Evolutionary conservation across 2,888 invertebrate species (phyloP).

Genomic region (Aphidoletes aphidimyza): DNA sequence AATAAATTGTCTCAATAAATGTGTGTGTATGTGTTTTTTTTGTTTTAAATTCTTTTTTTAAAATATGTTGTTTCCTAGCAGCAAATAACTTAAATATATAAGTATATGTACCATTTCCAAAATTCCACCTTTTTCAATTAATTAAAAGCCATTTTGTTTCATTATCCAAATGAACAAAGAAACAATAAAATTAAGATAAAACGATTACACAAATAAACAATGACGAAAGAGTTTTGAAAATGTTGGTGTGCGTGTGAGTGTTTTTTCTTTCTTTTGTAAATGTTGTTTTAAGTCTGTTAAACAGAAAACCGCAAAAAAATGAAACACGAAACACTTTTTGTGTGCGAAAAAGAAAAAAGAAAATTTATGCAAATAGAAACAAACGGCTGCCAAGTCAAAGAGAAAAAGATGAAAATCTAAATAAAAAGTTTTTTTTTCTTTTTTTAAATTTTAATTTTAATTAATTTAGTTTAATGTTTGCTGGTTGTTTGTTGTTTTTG

Average conservation of each 20-base stretch:
- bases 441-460: too few species aligned
- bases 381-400: not conserved
- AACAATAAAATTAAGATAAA: not conserved
- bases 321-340: too few species aligned
- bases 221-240: constrained; percentile 3
- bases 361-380: too few species aligned
- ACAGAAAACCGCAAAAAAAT: not conserved
- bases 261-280: not conserved
- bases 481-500: too few species aligned
- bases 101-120: constrained; percentile 13
- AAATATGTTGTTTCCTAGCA: not conserved
- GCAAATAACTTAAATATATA: constrained; percentile 33
- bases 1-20: constrained; percentile 25
- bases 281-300: not conserved
- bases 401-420: constrained; percentile 43
- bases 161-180: not conserved
- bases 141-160: constrained; percentile 30
- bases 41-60: not conserved
- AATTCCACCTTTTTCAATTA: constrained; percentile 8
- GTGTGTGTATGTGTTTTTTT: too few species aligned
- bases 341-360: not conserved
- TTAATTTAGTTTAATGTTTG: too few species aligned
- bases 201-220: not conserved
- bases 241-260: not conserved
- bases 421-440: too few species aligned